Conservation (phyloP, 1,140 invertebrate species). For the Drosophila lacteicornis region DNA sequence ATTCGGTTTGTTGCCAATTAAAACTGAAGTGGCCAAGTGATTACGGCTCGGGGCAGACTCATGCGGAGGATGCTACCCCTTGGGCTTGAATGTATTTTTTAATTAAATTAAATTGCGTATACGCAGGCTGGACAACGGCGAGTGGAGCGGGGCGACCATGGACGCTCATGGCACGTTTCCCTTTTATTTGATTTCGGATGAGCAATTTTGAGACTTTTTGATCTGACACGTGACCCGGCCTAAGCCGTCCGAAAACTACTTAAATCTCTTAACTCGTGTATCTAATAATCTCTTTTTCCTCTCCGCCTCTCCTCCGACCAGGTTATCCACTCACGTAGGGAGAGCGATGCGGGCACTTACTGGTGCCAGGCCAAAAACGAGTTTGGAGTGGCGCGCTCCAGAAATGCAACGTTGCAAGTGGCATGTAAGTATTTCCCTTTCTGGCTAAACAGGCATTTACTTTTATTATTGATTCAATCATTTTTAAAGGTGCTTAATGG, state of each 20-base stretch:
- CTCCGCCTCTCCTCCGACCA: slow-evolving; percentile 27
- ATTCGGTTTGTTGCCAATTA: slow-evolving; percentile 80
- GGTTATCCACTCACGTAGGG: slow-evolving; percentile 85
- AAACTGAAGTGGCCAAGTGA: slow-evolving; percentile 79
- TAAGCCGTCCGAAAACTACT: slow-evolving; percentile 49
- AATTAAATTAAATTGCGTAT: slow-evolving; percentile 84
- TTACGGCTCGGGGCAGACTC: slow-evolving; percentile 48
- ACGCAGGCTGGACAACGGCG: slow-evolving; percentile 62
- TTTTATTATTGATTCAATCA: background rate
- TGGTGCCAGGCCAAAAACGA: slow-evolving; percentile 95
- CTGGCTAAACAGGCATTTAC: background rate
- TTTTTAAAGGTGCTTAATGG: background rate
- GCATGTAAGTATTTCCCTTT: slow-evolving; percentile 88
- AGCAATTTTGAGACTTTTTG: slow-evolving; percentile 74
- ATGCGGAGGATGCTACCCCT: slow-evolving; percentile 34
- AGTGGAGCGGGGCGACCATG: slow-evolving; percentile 8
- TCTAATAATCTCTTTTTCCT: slow-evolving; percentile 38
- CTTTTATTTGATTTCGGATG: slow-evolving; percentile 78
- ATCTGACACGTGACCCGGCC: slow-evolving; percentile 74
- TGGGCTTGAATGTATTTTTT: slow-evolving; percentile 59
- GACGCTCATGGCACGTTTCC: slow-evolving; percentile 45
- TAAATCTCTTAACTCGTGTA: slow-evolving; percentile 52
- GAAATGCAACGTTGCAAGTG: slow-evolving; percentile 93
- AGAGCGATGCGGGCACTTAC: slow-evolving; percentile 92
- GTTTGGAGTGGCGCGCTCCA: slow-evolving; percentile 91